phyloP scores from a whole-genome alignment of 2,888 invertebrate species.

The Yponomeuta malinellus region DNA sequence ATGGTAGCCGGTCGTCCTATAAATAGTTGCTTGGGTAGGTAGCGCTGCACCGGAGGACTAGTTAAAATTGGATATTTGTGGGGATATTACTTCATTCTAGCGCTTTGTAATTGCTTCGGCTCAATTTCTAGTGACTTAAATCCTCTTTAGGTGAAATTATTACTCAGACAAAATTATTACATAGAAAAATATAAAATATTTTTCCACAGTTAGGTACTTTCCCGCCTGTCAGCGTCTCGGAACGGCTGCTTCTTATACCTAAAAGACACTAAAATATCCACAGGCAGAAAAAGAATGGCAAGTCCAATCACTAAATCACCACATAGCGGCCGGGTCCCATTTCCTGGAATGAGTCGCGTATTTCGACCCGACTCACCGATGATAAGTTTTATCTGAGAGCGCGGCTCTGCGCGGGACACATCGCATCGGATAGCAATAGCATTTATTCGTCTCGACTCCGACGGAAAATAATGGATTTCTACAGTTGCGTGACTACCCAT shows the following conservation, averaged over 20 bases:
- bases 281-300: background rate
- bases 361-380: constrained; percentile 7
- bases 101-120: background rate
- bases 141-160: too few relatives aligned
- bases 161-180: too few relatives aligned
- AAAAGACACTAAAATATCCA: background rate
- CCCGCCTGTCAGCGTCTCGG: background rate
- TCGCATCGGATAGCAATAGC: constrained; percentile 12
- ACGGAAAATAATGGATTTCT: constrained; percentile 8
- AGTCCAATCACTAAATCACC: background rate
- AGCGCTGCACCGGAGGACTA: background rate
- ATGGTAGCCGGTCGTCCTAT: constrained; percentile 7
- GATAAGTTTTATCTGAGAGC: constrained; percentile 17
- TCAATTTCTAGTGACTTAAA: too few relatives aligned
- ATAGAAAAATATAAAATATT: too few relatives aligned
- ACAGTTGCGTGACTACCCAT: background rate
- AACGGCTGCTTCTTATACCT: background rate
- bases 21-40: background rate
- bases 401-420: constrained; percentile 13
- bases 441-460: constrained; percentile 9
- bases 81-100: background rate
- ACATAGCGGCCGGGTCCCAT: background rate
- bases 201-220: too few relatives aligned
- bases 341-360: constrained; percentile 9
- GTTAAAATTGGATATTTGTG: constrained; percentile 2